Evolutionary conservation across 2,113 vertebrate genomes (phyloP).

Genomic region (Microtus oregoni): DNA sequence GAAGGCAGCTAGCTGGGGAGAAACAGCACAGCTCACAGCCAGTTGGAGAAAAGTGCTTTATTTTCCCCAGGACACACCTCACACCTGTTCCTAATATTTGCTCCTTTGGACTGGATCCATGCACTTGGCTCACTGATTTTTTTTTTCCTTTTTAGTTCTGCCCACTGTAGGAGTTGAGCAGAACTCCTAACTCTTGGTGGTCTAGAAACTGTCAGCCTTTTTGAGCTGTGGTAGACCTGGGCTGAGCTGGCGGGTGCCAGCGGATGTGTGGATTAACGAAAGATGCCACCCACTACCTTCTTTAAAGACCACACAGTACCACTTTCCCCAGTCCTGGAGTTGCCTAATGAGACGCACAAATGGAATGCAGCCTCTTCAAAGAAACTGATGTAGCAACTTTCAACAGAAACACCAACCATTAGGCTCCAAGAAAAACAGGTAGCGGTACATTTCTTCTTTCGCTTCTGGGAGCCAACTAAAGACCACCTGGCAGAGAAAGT

Average conservation of each 20-base stretch:
- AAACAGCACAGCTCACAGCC: not conserved
- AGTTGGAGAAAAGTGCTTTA: constrained; percentile 20
- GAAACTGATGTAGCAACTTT: constrained; percentile 21
- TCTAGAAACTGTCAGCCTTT: constrained; percentile 37
- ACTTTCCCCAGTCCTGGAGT: not conserved
- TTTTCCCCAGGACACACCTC: constrained; percentile 39
- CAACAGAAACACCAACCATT: constrained; percentile 33
- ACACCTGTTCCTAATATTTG: constrained; percentile 68
- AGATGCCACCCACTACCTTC: constrained; percentile 13
- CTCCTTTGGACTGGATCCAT: constrained; percentile 65
- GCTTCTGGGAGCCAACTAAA: constrained; percentile 47
- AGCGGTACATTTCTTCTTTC: not conserved
- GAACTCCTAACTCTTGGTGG: constrained; percentile 33
- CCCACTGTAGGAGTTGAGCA: not conserved
- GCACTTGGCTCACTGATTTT: not conserved
- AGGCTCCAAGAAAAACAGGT: constrained; percentile 51
- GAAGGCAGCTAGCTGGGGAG: constrained; percentile 3
- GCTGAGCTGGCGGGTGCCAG: not conserved
- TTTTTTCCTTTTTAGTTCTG: constrained; percentile 11
- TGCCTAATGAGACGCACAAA: constrained; percentile 42
- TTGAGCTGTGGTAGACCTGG: not conserved
- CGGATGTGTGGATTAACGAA: constrained; percentile 4
- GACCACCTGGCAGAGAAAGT: constrained; percentile 3
- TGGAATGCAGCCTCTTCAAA: constrained; percentile 62
- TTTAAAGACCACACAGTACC: constrained; percentile 63